Base-by-base conservation (phyloP, 2,113 vertebrate species). In the Rhizomys pruinosus region DNA sequence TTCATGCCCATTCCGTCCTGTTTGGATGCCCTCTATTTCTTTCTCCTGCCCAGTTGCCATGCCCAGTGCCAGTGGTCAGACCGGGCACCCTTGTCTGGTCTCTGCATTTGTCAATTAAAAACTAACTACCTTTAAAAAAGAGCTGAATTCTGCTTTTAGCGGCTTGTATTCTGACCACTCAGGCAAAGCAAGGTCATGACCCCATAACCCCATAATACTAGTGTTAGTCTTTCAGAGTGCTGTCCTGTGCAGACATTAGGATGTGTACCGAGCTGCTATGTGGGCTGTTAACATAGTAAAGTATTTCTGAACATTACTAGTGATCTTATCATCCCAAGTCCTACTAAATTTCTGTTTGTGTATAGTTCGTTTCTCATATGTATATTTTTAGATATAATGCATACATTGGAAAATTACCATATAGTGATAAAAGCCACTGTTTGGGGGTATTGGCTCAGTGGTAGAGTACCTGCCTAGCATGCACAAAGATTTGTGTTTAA, bases 381-480 rank as follows among this genome's bases (percentile, higher is more conserved):
- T 64, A 7, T 80, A 34, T 63, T 78, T 84, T 89, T 93, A 89
- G 89, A 23, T 72, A 29, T 76, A 82, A 61, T 86, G 78, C 25
- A 81, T n/a, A n/a, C 57, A 64, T 20, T 37, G 23, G 34, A 16
- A 86, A 86, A 77, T 77, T 66, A 32, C 22, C 42, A 55, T 47
- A 55, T 11, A 88, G 42, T 73, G 57, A 77, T 77, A 89, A 68
- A 73, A 84, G 61, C 47, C 22, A 80, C 55, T 29, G 27, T 68
- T 44, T 19, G 6, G 22, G 16, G 59, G 59, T 52, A 52, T n/a
- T n/a, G n/a, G 47, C 47, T 52, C 47, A 52, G 47, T 52, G 47
- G 47, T 52, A 52, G 47, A 52, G 47, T 52, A 52, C 47, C 47
- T 52, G 47, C 47, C 6, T 11, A 52, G 47, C 47, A 52, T 52